These are phyloP conservation scores for Riparia riparia DNA, from an alignment of 2,113 vertebrate species.

Conservation along the genomic window DNA sequence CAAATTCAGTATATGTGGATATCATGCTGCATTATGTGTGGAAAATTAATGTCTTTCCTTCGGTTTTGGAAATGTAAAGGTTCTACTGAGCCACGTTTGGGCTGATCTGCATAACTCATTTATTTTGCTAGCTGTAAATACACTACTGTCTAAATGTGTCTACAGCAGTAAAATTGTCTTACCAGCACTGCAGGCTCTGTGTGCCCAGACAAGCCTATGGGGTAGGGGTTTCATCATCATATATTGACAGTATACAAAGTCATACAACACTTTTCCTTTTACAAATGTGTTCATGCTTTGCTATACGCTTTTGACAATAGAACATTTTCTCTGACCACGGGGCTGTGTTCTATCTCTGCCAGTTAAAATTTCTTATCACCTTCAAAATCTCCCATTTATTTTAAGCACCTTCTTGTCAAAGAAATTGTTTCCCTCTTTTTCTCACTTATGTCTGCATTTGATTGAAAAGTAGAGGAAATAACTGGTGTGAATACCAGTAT, in stretches of 20 bases:
- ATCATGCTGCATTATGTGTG: neutral
- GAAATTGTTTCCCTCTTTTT: neutral
- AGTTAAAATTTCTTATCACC: neutral
- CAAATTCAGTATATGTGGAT: neutral
- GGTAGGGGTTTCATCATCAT: neutral
- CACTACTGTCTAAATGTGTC: neutral
- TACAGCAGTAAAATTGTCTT: neutral
- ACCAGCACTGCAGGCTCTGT: neutral
- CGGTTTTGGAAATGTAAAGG: neutral
- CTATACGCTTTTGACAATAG: neutral
- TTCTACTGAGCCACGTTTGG: neutral
- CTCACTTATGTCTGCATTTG: slow-evolving; percentile 14
- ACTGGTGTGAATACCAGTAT: neutral
- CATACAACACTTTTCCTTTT: neutral
- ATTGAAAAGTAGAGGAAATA: slow-evolving; percentile 22
- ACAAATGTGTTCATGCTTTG: neutral
- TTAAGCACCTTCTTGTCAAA: slow-evolving; percentile 13
- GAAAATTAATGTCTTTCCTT: neutral
- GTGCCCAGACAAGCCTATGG: neutral
- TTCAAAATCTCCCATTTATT: slow-evolving; percentile 22
- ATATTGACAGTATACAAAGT: neutral
- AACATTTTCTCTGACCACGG: neutral
- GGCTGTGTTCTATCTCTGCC: neutral
- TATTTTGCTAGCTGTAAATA: neutral
- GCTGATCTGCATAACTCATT: neutral